These are phyloP conservation scores for Drosophila koepferae DNA, from an alignment of 2,888 invertebrate genomes.

Conservation along the genomic window DNA sequence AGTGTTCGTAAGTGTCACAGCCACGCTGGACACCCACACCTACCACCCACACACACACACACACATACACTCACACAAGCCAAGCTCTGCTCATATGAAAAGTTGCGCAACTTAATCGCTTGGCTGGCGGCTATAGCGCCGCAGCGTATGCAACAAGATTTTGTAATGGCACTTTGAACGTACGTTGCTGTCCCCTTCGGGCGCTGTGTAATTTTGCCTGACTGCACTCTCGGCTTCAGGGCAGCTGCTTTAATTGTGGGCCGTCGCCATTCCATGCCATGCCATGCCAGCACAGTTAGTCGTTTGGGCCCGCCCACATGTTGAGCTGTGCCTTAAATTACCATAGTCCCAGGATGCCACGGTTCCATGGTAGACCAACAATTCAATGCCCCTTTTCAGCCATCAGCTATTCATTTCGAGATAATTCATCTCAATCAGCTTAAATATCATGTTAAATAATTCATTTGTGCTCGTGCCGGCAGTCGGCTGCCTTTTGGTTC, in stretches of 20 bases:
- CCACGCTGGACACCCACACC: conserved; percentile 1
- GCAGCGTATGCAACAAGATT: conserved; percentile 50
- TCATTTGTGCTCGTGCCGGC: conserved; percentile 54
- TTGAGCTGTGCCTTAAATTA: conserved; percentile 58
- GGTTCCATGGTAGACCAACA: background rate
- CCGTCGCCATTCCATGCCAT: background rate
- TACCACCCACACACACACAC: conserved; percentile 3
- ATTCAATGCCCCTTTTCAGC: conserved; percentile 13
- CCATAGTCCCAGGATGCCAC: conserved; percentile 12
- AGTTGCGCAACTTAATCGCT: conserved; percentile 46
- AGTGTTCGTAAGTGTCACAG: conserved; percentile 51
- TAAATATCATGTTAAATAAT: conserved; percentile 73
- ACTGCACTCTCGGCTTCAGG: background rate
- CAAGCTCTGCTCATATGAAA: conserved; percentile 15
- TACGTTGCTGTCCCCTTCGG: conserved; percentile 30
- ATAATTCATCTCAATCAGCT: conserved; percentile 77
- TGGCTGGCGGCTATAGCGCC: conserved; percentile 25
- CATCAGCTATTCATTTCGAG: conserved; percentile 58
- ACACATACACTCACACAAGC: conserved; percentile 1
- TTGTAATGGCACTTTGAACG: conserved; percentile 51
- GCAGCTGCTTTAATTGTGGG: conserved; percentile 29
- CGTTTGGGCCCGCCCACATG: conserved; percentile 46
- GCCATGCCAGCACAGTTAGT: background rate
- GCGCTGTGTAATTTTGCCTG: conserved; percentile 34
- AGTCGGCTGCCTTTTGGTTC: conserved; percentile 11